phyloP scores from a whole-genome alignment of 2,797 vertebrate genomes.

The Sebastes matsubarae region DNA sequence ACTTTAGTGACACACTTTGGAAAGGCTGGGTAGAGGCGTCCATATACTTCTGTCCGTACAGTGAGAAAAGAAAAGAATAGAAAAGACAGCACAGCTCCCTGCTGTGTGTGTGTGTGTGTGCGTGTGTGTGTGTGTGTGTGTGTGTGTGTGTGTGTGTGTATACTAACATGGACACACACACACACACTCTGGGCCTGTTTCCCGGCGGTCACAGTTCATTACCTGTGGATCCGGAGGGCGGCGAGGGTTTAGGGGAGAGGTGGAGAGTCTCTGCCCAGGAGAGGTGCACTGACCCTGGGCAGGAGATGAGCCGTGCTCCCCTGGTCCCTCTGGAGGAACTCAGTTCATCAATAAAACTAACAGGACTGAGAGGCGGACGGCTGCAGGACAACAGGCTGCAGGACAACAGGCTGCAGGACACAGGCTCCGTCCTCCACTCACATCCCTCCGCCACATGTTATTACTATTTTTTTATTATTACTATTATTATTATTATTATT shows the following conservation, averaged over 20 bases:
- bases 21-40: neutral
- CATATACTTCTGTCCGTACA: neutral
- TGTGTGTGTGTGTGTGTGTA: neutral
- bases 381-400: neutral
- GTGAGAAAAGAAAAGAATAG: too few relatives aligned
- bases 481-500: too few relatives aligned
- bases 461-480: too few relatives aligned
- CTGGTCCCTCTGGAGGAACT: conserved; percentile 30
- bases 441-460: neutral
- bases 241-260: neutral
- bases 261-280: conserved; percentile 40
- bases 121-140: neutral
- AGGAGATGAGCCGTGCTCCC: conserved; percentile 61
- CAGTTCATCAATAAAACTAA: conserved; percentile 41
- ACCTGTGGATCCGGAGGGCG: neutral
- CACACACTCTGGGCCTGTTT: neutral
- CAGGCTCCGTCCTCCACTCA: neutral
- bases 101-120: too few relatives aligned
- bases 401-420: too few relatives aligned
- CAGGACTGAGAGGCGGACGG: neutral
- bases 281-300: conserved; percentile 59
- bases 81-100: neutral
- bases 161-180: conserved; percentile 3
- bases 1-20: neutral
- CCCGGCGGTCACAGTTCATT: conserved; percentile 44